Percentiles rank a stretch among this genome's conserved stretches.
These are phyloP conservation scores for Tanypteryx hageni DNA, from an alignment of 2,888 invertebrate genomes.

Conservation along the genomic window DNA sequence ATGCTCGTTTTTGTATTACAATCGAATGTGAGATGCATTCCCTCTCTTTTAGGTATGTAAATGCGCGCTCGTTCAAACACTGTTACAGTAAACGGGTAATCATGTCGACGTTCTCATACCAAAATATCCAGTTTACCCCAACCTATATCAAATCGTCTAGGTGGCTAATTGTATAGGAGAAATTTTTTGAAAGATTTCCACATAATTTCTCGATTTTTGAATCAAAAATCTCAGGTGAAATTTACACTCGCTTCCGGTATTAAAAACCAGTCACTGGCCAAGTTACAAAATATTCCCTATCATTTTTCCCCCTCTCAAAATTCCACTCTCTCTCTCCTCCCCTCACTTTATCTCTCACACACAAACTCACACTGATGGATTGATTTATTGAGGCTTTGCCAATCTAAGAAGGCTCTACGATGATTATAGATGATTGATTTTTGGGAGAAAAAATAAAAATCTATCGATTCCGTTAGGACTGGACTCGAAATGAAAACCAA, in stretches of 20 bases:
- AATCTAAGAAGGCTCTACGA: not conserved
- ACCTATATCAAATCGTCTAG: too few relatives aligned
- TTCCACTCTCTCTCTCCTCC: not conserved
- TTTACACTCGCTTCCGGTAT: slow-evolving; percentile 16
- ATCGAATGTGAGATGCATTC: too few relatives aligned
- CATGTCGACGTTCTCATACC: too few relatives aligned
- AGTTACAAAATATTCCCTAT: slow-evolving; percentile 13
- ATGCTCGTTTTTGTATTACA: too few relatives aligned
- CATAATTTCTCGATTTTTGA: not conserved
- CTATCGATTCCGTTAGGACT: not conserved
- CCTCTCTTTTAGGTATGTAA: too few relatives aligned
- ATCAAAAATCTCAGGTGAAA: not conserved
- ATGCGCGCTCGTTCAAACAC: too few relatives aligned
- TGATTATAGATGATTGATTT: slow-evolving; percentile 33
- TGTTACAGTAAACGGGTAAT: too few relatives aligned
- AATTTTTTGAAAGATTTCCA: not conserved
- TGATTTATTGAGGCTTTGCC: not conserved
- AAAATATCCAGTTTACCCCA: too few relatives aligned
- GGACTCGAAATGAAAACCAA: too few relatives aligned
- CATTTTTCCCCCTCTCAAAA: slow-evolving; percentile 7
- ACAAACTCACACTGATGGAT: not conserved
- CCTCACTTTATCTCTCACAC: not conserved
- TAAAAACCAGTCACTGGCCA: not conserved
- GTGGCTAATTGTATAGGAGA: too few relatives aligned
- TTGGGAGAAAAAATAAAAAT: not conserved